A percentile compares a stretch with the other conserved stretches of the same genome.
Evolutionary conservation across 2,113 vertebrate species (phyloP).

Genomic region (Motacilla tschutschensis): DNA sequence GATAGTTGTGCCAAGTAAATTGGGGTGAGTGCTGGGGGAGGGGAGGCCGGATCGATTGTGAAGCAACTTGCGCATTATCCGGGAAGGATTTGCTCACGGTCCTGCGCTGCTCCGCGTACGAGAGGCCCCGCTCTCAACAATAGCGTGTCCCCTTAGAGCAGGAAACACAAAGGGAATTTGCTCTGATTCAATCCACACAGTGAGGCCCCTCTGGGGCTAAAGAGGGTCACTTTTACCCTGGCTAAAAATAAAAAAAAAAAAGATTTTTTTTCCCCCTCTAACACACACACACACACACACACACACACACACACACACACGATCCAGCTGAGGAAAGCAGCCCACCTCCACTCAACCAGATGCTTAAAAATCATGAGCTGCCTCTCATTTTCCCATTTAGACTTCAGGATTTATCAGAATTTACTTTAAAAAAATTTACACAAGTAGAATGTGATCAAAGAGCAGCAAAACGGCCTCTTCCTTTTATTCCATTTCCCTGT

Average conservation of each 20-base stretch:
- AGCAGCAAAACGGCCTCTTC: background rate
- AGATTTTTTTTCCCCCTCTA: background rate
- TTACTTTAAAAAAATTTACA: slow-evolving; percentile 28
- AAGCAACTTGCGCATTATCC: slow-evolving; percentile 47
- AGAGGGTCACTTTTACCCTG: slow-evolving; percentile 68
- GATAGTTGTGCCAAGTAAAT: slow-evolving; percentile 53
- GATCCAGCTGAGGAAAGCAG: background rate
- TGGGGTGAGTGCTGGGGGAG: slow-evolving; percentile 48
- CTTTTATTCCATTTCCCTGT: slow-evolving; percentile 60
- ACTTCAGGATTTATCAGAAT: slow-evolving; percentile 28
- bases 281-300: background rate
- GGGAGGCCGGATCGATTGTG: slow-evolving; percentile 36
- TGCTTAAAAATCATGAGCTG: slow-evolving; percentile 26
- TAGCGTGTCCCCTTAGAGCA: slow-evolving; percentile 70
- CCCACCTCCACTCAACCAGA: slow-evolving; percentile 14
- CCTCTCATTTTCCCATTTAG: background rate
- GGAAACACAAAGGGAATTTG: slow-evolving; percentile 74
- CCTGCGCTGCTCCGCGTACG: slow-evolving; percentile 14
- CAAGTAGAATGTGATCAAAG: slow-evolving; percentile 28
- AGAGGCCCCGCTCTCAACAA: slow-evolving; percentile 68
- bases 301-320: background rate
- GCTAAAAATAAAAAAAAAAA: slow-evolving; percentile 56
- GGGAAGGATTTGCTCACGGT: slow-evolving; percentile 43
- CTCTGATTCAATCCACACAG: slow-evolving; percentile 72
- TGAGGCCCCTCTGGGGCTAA: slow-evolving; percentile 74